Base-by-base conservation (phyloP, 2,797 vertebrate species). In the Presbytis comata region DNA sequence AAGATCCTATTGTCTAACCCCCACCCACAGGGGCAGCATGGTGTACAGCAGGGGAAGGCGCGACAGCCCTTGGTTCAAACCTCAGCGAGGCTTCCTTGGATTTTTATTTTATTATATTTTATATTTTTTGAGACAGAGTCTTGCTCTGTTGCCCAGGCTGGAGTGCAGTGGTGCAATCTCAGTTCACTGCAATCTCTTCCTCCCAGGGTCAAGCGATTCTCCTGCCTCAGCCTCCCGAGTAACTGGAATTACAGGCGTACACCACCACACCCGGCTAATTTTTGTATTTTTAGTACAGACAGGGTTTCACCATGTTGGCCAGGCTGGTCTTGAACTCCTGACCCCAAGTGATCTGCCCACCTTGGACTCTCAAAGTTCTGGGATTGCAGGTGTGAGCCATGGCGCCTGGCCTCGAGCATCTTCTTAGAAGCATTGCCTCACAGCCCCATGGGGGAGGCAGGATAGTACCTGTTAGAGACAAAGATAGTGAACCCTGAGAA, bases 391-490 rank as follows among this genome's bases (percentile, higher is more conserved):
- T 55, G 21, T 55, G 53, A 55, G 53, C 53, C 53, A 22, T 7
- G 19, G 53, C 21, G 0, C 53, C 53, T 55, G 53, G 53, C 8
- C 19, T 55, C 8, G 1, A 55, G 53, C 8, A 55, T 55, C 53
- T 55, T 13, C 59, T 8, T 6, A 6, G 4, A n/a, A 3, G 67
- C 5, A 8, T n/a, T 44, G 85, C 83, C 79, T 76, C 48, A 33
- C 30, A 4, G 57, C 22, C 78, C 70, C 46, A 21, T 0, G 0
- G 50, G 39, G 76, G 17, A 76, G 19, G 26, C 1, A 2, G 50
- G 70, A 17, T 6, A 41, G 36, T 1, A 3, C n/a, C 1, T 1
- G 16, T 55, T 30, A 30, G 28, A 70, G 46, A 61, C 1, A 61
- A 70, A 61, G 64, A 28, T 3, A 1, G 12, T 9, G 24, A 76